Evolutionary conservation across 2,113 vertebrate species (phyloP).

Genomic region (Epinephelus lanceolatus): DNA sequence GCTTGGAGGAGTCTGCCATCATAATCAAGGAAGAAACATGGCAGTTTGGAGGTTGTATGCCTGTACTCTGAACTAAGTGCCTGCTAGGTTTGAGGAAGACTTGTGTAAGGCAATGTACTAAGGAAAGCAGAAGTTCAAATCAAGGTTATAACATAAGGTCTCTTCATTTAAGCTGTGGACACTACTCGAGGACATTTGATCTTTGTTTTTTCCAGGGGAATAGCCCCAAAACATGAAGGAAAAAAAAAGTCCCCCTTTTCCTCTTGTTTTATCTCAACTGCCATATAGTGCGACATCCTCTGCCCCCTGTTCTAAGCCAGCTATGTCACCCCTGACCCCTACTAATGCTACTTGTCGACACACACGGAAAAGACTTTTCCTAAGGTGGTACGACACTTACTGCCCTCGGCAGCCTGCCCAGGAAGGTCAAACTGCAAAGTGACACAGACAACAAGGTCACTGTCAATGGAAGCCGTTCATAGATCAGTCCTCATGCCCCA

Average conservation of each 20-base stretch:
- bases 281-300: slow-evolving; percentile 33
- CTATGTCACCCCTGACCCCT: slow-evolving; percentile 56
- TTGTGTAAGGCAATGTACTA: not conserved
- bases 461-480: slow-evolving; percentile 46
- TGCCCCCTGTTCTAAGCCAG: slow-evolving; percentile 42
- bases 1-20: not conserved
- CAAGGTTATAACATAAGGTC: slow-evolving; percentile 22
- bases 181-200: slow-evolving; percentile 11
- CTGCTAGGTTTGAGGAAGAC: not conserved
- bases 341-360: slow-evolving; percentile 72
- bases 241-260: not conserved
- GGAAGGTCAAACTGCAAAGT: slow-evolving; percentile 69
- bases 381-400: slow-evolving; percentile 57
- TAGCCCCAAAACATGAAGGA: slow-evolving; percentile 1
- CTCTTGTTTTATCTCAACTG: slow-evolving; percentile 36
- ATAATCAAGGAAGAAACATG: not conserved
- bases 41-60: not conserved
- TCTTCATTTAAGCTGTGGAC: slow-evolving; percentile 15
- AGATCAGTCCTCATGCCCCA: slow-evolving; percentile 46
- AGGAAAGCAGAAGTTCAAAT: not conserved
- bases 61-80: not conserved
- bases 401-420: slow-evolving; percentile 56
- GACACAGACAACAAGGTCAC: slow-evolving; percentile 73
- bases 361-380: slow-evolving; percentile 44
- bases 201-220: not conserved